These are phyloP conservation scores for Propithecus perrieri DNA, from an alignment of 2,797 vertebrate genomes.

Conservation along the genomic window DNA sequence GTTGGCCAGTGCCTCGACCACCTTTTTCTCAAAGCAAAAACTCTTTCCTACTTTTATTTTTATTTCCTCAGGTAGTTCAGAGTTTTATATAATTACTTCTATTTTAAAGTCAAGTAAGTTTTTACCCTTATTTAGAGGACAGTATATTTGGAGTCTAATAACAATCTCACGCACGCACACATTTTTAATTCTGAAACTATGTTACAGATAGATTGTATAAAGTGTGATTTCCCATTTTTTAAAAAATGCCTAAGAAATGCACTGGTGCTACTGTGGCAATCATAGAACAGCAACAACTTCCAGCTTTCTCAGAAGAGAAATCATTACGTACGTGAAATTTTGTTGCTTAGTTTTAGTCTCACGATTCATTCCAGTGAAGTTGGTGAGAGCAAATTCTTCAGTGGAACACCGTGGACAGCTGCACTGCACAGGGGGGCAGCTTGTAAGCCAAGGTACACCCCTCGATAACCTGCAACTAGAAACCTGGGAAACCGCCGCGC, in stretches of 20 bases:
- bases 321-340: not conserved
- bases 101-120: not conserved
- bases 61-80: not conserved
- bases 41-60: not conserved
- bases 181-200: slow-evolving; percentile 21
- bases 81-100: not conserved
- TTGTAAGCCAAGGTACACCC: accelerated
- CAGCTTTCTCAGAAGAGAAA: not conserved
- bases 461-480: not conserved
- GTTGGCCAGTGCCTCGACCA: not conserved
- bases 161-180: not conserved
- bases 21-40: slow-evolving; percentile 34
- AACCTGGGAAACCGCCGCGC: not conserved
- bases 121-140: not conserved
- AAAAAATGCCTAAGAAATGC: not conserved
- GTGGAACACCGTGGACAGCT: not conserved
- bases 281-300: not conserved
- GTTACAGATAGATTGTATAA: not conserved
- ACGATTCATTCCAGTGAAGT: not conserved
- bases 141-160: not conserved
- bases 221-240: not conserved
- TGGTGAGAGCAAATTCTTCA: not conserved
- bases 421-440: not conserved
- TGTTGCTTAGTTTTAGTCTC: not conserved
- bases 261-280: not conserved